Conservation (phyloP, 2,888 invertebrate genomes). For the Chrysodeixis includens region DNA sequence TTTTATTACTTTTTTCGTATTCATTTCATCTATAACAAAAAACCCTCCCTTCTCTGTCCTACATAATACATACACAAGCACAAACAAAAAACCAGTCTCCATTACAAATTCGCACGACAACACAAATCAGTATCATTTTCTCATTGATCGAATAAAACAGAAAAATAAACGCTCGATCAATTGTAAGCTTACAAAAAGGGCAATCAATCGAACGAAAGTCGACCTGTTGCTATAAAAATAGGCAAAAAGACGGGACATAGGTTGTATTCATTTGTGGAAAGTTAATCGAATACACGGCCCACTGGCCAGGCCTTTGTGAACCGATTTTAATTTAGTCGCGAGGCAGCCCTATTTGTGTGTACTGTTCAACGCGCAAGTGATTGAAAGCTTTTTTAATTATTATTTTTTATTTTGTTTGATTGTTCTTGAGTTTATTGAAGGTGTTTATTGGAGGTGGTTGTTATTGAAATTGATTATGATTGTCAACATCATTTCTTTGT, state of each 20-base stretch:
- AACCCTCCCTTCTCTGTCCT: not conserved
- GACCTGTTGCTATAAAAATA: constrained; percentile 52
- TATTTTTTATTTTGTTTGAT: not conserved
- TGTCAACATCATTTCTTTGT: not conserved
- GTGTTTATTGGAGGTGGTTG: not conserved
- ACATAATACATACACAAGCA: not conserved
- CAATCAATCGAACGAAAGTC: constrained; percentile 35
- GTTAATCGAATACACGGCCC: constrained; percentile 64
- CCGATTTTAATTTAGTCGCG: constrained; percentile 59
- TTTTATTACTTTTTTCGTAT: too few species aligned
- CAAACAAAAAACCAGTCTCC: not conserved
- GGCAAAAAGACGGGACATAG: constrained; percentile 44
- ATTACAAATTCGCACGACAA: constrained; percentile 8
- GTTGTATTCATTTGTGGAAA: constrained; percentile 54
- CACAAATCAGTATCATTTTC: not conserved
- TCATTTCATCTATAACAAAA: too few species aligned
- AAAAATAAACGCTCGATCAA: constrained; percentile 17
- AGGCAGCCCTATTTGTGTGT: constrained; percentile 45
- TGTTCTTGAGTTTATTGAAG: not conserved
- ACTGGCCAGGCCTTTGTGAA: constrained; percentile 57
- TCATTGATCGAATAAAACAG: constrained; percentile 7
- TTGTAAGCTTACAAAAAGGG: constrained; percentile 22
- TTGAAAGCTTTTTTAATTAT: constrained; percentile 10
- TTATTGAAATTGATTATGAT: not conserved
- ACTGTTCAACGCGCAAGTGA: constrained; percentile 38